A percentile compares a stretch with the other conserved stretches of the same genome.
phyloP scores from a whole-genome alignment of 2,797 vertebrate genomes.

The Tachyglossus aculeatus region DNA sequence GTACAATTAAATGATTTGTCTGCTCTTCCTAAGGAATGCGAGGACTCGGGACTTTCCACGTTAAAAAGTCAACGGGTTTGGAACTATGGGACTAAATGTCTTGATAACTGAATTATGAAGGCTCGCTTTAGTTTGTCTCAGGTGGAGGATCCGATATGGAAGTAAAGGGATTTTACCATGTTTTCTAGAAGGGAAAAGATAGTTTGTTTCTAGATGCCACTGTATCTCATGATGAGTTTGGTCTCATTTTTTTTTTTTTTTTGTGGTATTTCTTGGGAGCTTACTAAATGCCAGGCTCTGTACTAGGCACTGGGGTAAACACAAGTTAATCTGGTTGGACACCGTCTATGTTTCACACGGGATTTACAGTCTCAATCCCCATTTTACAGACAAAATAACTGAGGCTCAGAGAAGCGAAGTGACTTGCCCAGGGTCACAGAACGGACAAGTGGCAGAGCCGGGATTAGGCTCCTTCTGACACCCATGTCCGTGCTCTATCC shows the following conservation, averaged over 20 bases:
- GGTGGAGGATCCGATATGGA: conserved; percentile 52
- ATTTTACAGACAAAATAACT: too few species aligned
- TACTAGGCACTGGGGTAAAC: too few species aligned
- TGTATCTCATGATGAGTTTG: conserved; percentile 62
- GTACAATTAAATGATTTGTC: too few species aligned
- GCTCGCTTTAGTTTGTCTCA: conserved; percentile 57
- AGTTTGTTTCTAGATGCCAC: conserved; percentile 65
- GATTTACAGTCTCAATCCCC: too few species aligned
- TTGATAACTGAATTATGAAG: conserved; percentile 49
- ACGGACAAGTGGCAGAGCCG: neutral
- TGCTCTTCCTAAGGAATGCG: too few species aligned
- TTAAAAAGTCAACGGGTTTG: conserved; percentile 25
- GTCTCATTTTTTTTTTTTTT: conserved; percentile 31
- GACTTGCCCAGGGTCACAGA: neutral
- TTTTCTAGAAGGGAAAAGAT: conserved; percentile 62
- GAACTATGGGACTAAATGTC: conserved; percentile 51
- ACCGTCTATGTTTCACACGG: too few species aligned
- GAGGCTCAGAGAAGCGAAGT: neutral
- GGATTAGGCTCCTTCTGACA: neutral
- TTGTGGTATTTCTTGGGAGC: too few species aligned
- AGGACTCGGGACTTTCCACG: too few species aligned
- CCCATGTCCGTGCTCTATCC: neutral
- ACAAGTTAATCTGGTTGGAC: too few species aligned
- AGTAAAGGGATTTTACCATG: conserved; percentile 64
- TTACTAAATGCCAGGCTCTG: too few species aligned